phyloP scores from a whole-genome alignment of 2,888 invertebrate genomes.

The Cosmorhoe ocellata region DNA sequence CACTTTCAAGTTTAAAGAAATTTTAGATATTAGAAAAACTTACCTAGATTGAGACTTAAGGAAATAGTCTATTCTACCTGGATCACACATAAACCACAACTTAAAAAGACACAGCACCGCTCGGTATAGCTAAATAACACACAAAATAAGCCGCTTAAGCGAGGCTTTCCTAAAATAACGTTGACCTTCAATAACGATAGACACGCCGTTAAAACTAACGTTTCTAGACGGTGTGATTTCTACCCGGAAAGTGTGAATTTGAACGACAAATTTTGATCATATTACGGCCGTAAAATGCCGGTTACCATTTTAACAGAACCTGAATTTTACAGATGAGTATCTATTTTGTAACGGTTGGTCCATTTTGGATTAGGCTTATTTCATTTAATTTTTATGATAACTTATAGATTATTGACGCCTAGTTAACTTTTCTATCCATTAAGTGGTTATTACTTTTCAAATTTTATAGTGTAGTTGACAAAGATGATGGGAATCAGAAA shows the following conservation, averaged over 20 bases:
- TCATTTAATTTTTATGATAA: slow-evolving; percentile 32
- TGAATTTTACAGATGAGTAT: slow-evolving; percentile 39
- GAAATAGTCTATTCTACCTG: slow-evolving; percentile 21
- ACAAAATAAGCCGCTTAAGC: slow-evolving; percentile 56
- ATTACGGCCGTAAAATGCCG: background rate
- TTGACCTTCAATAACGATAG: too few species aligned
- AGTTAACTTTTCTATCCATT: slow-evolving; percentile 27
- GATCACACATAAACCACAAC: slow-evolving; percentile 13
- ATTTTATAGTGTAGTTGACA: slow-evolving; percentile 19
- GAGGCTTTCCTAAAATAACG: background rate
- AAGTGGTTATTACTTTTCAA: slow-evolving; percentile 16
- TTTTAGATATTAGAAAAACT: too few species aligned
- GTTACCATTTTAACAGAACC: background rate
- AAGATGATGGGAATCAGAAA: slow-evolving; percentile 12
- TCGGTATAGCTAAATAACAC: slow-evolving; percentile 44
- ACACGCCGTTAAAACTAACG: too few species aligned
- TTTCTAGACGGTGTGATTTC: too few species aligned
- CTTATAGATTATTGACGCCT: slow-evolving; percentile 33
- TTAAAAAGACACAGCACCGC: slow-evolving; percentile 33
- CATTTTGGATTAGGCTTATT: slow-evolving; percentile 31
- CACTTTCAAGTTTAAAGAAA: too few species aligned
- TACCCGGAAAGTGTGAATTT: background rate
- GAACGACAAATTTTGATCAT: background rate
- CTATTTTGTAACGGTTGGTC: slow-evolving; percentile 47
- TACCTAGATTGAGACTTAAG: too few species aligned